Conservation (phyloP, 1,140 invertebrate species). For the Drosophila pachea region DNA sequence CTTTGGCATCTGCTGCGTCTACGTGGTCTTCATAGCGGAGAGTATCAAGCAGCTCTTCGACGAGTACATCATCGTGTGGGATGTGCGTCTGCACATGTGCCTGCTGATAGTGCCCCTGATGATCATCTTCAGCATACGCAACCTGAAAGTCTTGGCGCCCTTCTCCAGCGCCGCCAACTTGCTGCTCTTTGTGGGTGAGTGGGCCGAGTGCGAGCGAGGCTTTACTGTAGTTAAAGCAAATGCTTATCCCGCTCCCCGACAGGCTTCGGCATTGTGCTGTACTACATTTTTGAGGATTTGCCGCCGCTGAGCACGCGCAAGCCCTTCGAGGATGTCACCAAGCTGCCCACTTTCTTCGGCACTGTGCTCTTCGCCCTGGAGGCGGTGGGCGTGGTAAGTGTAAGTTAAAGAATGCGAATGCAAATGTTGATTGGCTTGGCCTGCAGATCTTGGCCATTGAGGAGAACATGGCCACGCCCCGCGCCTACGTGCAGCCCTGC, state of each 20-base stretch:
- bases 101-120: constrained; percentile 85
- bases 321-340: constrained; percentile 80
- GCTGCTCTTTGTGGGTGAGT: constrained; percentile 83
- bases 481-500: constrained; percentile 84
- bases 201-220: too few relatives aligned
- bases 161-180: constrained; percentile 90
- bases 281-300: constrained; percentile 83
- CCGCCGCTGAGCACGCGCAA: constrained; percentile 82
- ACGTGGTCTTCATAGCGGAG: constrained; percentile 90
- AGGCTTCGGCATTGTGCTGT: constrained; percentile 84
- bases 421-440: not conserved
- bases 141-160: constrained; percentile 88
- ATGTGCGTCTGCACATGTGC: constrained; percentile 75
- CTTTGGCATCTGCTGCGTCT: constrained; percentile 93
- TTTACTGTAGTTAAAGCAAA: too few relatives aligned
- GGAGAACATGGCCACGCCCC: constrained; percentile 90
- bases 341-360: constrained; percentile 89
- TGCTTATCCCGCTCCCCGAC: not conserved
- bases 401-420: not conserved
- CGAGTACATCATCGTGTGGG: constrained; percentile 77
- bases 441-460: constrained; percentile 88
- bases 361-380: constrained; percentile 93
- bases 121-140: constrained; percentile 86
- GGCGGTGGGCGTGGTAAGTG: constrained; percentile 90
- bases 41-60: constrained; percentile 84